These are phyloP conservation scores for Blera fallax DNA, from an alignment of 2,888 invertebrate species.

Conservation along the genomic window DNA sequence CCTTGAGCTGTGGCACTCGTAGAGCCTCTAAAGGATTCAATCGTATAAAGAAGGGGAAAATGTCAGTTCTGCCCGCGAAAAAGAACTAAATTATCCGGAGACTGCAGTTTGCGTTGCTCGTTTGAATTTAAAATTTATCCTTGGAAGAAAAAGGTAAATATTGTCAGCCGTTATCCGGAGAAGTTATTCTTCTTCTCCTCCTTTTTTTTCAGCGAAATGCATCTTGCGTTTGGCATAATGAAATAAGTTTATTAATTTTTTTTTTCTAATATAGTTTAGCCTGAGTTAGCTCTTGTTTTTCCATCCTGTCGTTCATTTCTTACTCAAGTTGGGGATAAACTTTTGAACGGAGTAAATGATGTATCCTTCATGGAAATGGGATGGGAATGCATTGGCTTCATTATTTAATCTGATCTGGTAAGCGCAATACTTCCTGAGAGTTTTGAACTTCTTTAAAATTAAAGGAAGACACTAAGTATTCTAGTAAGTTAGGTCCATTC, in stretches of 20 bases:
- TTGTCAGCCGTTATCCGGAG: background rate
- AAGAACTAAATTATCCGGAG: background rate
- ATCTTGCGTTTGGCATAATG: constrained; percentile 16
- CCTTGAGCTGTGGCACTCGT: background rate
- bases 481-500: no score
- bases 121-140: constrained; percentile 23
- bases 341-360: constrained; percentile 6
- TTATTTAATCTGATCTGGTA: background rate
- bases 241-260: constrained; percentile 13
- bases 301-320: background rate
- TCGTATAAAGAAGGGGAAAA: background rate
- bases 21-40: background rate
- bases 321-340: background rate
- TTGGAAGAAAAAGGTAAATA: constrained; percentile 15
- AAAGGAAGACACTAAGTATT: no score
- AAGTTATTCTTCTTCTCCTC: background rate
- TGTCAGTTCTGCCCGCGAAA: background rate
- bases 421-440: no score
- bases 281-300: background rate
- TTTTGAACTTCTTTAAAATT: no score
- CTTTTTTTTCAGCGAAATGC: background rate
- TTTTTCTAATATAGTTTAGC: background rate
- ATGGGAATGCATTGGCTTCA: background rate
- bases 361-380: no score
- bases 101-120: constrained; percentile 2